Base-by-base conservation (phyloP, 2,797 vertebrate genomes). In the Agapornis canus region DNA sequence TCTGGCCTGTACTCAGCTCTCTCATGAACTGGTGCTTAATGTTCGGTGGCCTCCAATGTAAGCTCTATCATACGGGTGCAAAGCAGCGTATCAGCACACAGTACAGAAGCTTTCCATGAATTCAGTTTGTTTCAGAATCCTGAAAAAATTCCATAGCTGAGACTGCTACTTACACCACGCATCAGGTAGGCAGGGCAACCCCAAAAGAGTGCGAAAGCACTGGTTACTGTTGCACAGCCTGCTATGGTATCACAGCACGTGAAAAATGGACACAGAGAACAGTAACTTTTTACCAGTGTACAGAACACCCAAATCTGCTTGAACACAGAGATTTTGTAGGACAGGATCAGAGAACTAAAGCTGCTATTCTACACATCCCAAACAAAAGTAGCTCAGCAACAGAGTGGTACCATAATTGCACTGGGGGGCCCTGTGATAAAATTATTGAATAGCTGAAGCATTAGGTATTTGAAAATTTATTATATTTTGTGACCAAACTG, bases 381-480 rank as follows among this genome's bases (percentile, higher is more conserved):
- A 90, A 92, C 82, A 86, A 83, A 92, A 89, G 91, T 39, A 70
- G 70, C 54, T 68, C 80, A 77, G 87, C 0, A 0, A 82, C 65
- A 85, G 57, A 85, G 85, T 9, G 43, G 86, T 93, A 92, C 83
- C 70, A 29, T 76, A 96, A 93, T 56, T 86, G 68, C 75, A 65
- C 27, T 9, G 10, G 82, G 82, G 88, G 90, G 73, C 47, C 69
- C 87, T 86, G 91, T 92, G 82, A 96, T 87, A 95, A 95, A 94
- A 82, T 89, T 93, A 92, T 43, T 90, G 76, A 96, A 96, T 93
- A 97, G 82, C 76, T 96, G 83, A 90, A 92, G 77, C 86, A 95
- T 97, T 96, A 95, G 95, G 95, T 96, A 96, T 94, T 97, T 94
- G 86, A 37, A 85, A 97, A 97, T 96, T 78, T 96, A 93, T 95